Conservation (phyloP, 2,888 invertebrate species). For the Craniophora ligustri region DNA sequence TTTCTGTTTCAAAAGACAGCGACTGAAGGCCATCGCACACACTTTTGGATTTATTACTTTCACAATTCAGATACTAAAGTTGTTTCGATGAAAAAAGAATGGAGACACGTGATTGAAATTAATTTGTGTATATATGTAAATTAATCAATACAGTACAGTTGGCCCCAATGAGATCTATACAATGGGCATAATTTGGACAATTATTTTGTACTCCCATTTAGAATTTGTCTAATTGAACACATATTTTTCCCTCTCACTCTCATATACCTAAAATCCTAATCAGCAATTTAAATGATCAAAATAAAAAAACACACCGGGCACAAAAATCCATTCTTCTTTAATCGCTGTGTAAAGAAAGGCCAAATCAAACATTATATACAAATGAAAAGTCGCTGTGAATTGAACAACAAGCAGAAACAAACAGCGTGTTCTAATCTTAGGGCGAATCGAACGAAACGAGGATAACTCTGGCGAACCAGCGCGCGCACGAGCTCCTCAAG, state of each 20-base stretch:
- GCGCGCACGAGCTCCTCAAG: slow-evolving; percentile 98
- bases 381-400: slow-evolving; percentile 71
- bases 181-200: too few species aligned
- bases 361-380: slow-evolving; percentile 21
- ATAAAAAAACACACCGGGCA: not conserved
- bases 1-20: slow-evolving; percentile 68
- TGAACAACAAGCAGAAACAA: slow-evolving; percentile 70
- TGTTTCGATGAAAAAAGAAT: slow-evolving; percentile 30
- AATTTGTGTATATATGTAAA: too few species aligned
- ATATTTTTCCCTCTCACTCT: too few species aligned
- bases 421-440: slow-evolving; percentile 80
- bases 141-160: too few species aligned
- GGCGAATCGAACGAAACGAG: slow-evolving; percentile 98
- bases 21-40: slow-evolving; percentile 60
- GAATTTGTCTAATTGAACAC: too few species aligned
- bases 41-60: slow-evolving; percentile 26
- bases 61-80: slow-evolving; percentile 5
- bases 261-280: too few species aligned
- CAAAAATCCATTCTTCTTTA: slow-evolving; percentile 25
- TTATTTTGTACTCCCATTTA: too few species aligned
- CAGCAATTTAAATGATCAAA: not conserved
- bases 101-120: too few species aligned
- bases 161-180: too few species aligned
- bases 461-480: slow-evolving; percentile 98
- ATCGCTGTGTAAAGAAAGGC: slow-evolving; percentile 25